A percentile compares a stretch with the other conserved stretches of the same genome.
Conservation (phyloP, 2,888 invertebrate genomes). For the Parascotia fuliginaria region DNA sequence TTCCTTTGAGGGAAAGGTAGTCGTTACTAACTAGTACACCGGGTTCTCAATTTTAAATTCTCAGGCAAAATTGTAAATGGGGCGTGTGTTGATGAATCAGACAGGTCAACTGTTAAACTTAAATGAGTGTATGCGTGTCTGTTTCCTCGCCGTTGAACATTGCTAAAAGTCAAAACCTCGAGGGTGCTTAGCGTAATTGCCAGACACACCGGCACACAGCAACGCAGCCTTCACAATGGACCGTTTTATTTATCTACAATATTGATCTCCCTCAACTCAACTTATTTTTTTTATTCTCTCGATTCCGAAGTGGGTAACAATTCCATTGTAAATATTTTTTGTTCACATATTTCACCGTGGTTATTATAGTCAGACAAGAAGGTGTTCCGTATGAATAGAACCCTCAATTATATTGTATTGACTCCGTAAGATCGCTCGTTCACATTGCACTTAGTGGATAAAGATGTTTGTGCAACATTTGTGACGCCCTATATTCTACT, state of each 20-base stretch:
- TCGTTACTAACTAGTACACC: slow-evolving; percentile 24
- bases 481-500: slow-evolving; percentile 36
- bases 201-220: slow-evolving; percentile 41
- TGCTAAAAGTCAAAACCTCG: slow-evolving; percentile 26
- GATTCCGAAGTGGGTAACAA: slow-evolving; percentile 66
- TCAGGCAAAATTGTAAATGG: slow-evolving; percentile 34
- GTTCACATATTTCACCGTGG: slow-evolving; percentile 72
- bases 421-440: slow-evolving; percentile 45
- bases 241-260: slow-evolving; percentile 74
- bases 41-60: slow-evolving; percentile 38
- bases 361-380: slow-evolving; percentile 64
- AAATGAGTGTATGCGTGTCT: slow-evolving; percentile 17
- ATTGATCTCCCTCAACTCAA: slow-evolving; percentile 72
- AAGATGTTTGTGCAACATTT: slow-evolving; percentile 56
- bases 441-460: slow-evolving; percentile 19
- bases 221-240: slow-evolving; percentile 65
- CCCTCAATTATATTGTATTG: slow-evolving; percentile 69
- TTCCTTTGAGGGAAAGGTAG: slow-evolving; percentile 25
- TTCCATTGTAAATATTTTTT: slow-evolving; percentile 76
- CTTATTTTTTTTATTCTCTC: slow-evolving; percentile 63
- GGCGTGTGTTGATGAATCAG: slow-evolving; percentile 40
- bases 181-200: slow-evolving; percentile 11
- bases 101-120: slow-evolving; percentile 29
- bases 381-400: slow-evolving; percentile 65
- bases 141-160: background rate